phyloP scores from a whole-genome alignment of 2,113 vertebrate genomes.

The Empidonax alnorum region DNA sequence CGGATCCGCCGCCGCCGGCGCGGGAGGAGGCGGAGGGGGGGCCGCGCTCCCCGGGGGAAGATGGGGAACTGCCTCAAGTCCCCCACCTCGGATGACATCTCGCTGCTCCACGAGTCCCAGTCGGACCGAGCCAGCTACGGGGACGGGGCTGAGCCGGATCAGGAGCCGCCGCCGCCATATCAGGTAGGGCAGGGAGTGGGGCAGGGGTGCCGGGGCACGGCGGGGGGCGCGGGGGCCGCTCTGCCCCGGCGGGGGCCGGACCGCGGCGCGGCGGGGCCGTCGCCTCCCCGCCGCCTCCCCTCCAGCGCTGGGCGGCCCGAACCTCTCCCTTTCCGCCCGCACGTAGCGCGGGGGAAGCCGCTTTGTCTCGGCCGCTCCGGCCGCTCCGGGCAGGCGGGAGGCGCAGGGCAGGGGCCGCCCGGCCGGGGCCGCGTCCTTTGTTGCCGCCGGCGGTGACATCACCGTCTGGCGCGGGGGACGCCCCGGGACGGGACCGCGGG shows the following conservation, averaged over 20 bases:
- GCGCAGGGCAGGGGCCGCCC: neutral
- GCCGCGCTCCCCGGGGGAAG: conserved; percentile 64
- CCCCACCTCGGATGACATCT: conserved; percentile 97
- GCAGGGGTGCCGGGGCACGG: neutral
- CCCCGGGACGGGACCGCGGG: conserved; percentile 43
- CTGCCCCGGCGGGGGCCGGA: neutral
- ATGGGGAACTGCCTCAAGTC: conserved; percentile 98
- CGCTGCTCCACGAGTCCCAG: conserved; percentile 94
- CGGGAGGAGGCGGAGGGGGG: neutral
- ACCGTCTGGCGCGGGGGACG: conserved; percentile 68
- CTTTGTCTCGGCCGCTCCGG: neutral
- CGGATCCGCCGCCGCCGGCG: neutral
- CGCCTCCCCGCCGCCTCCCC: neutral
- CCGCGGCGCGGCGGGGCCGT: neutral
- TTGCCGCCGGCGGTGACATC: conserved; percentile 77
- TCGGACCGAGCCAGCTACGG: conserved; percentile 94
- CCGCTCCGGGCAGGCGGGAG: neutral
- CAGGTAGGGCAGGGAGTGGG: conserved; percentile 78
- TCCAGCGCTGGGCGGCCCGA: neutral
- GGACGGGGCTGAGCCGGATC: conserved; percentile 89
- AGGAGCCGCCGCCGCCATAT: conserved; percentile 95
- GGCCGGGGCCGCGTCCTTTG: conserved; percentile 71
- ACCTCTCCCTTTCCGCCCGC: conserved; percentile 17
- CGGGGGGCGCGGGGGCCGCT: too few relatives aligned
- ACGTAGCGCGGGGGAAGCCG: neutral